Percentiles rank a stretch among this genome's conserved stretches.
Evolutionary conservation across 2,113 vertebrate genomes (phyloP).

Genomic region (Hylia prasina): DNA sequence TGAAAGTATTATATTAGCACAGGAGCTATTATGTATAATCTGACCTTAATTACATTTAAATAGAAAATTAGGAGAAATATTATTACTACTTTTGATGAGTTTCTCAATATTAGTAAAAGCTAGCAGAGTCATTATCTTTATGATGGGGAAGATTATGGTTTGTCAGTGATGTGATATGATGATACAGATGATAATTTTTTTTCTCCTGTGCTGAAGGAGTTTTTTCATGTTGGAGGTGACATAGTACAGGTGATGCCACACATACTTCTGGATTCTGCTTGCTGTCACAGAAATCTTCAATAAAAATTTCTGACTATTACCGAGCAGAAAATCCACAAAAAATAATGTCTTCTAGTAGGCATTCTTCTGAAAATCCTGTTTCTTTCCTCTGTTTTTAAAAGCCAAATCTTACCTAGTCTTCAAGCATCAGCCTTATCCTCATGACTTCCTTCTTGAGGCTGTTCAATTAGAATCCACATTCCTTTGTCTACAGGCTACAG

Average conservation of each 20-base stretch:
- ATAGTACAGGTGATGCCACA: background rate
- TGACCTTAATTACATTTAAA: background rate
- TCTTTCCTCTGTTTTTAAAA: background rate
- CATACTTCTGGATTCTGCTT: background rate
- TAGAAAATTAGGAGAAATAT: background rate
- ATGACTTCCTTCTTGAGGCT: background rate
- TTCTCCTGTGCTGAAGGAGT: background rate
- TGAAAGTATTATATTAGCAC: background rate
- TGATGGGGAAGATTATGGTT: background rate
- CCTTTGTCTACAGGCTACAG: background rate
- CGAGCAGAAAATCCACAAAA: background rate
- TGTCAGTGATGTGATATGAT: background rate
- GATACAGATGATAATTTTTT: background rate
- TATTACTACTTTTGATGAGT: background rate
- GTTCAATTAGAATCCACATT: background rate
- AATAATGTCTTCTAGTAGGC: background rate
- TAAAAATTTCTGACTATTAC: background rate
- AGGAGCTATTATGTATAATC: background rate
- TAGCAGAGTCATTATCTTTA: background rate
- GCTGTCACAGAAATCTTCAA: background rate
- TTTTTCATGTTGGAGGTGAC: background rate
- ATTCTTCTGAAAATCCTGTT: background rate
- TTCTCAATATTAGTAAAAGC: background rate
- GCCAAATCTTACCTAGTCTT: background rate
- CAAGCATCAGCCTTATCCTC: background rate